Base-by-base conservation (phyloP, 2,888 invertebrate genomes). In the Yponomeuta sedellus region DNA sequence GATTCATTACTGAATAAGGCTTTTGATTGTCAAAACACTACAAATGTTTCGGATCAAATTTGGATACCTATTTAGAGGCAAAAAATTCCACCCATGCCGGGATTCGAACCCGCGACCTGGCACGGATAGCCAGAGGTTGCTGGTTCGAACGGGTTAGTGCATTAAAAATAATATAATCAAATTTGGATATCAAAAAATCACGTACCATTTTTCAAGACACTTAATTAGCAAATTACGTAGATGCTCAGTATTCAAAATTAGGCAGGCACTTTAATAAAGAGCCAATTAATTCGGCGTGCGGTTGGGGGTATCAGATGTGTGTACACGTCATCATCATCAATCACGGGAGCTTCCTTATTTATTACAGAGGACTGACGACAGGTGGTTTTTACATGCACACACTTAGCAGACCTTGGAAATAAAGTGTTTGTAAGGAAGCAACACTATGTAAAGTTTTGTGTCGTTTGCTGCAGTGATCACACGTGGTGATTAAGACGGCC, bases 291-390 rank as follows among this genome's bases (percentile, higher is more conserved):
- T 79, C 73, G n/a, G 61, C 64, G 73, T 71, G 69, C 71, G 67
- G 71, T 73, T 62, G 62, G 40, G 28, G 61, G 16, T 16, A 52
- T 22, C 52, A 10, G 22, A 56, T 20, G 72, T 70, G 70, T 70
- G 69, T 67, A 70, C 66, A 72, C 71, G 80, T 80, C 81, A 85
- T 85, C 79, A 83, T 83, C 83, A 87, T 88, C 81, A 85, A 86
- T 86, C 85, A 86, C 71, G 68, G 67, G 71, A 75, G 75, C 72
- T 73, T 72, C 74, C 79, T 80, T 79, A 79, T 82, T 82, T 80
- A 76, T 75, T 77, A 65, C 34, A 58, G n/a, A n/a, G 20, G 11
- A 19, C 2, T 57, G 61, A 57, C 34, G 68, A 67, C 70, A 69
- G 69, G 68, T 69, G 70, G 62, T 65, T 67, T 70, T 52, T 52